Evolutionary conservation across 35 echinoderm and acorn worm species (phyloP), one percentile per base, ranked within the genome.

Genomic region (Apostichopus californicus): DNA sequence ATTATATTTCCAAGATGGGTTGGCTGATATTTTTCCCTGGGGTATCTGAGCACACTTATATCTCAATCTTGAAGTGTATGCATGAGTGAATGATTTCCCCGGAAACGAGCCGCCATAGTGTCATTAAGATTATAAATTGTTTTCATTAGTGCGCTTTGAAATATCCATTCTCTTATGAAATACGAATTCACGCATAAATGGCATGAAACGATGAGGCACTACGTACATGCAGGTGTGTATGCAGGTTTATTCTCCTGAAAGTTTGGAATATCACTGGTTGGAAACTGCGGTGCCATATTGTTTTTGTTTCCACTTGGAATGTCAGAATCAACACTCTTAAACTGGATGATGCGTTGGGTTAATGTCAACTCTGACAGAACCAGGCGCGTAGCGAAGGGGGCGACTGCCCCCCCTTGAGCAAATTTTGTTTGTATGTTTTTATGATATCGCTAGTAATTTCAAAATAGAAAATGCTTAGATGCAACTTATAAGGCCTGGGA

Each of bases 41-140:
- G 71, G 71, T 75, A 75, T 75, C 71, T 75, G 71, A 75, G 71
- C 71, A 75, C 71, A 75, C 71, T 75, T 75, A 75, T 75, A 75
- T 13, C 17, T 75, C 71, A 18, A 75, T 75, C 71, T 20, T 75
- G 71, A 18, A 75, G 71, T 46, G 34, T 75, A 75, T 75, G 71
- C 71, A 75, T 22, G 71, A 75, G 71, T 24, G 71, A 75, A 75
- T 75, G 71, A 75, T 75, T 75, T 75, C 71, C 71, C 71, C 71
- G 71, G 71, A 75, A 75, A 75, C 71, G 71, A 75, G 71, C 71
- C 71, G 18, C 71, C 71, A 75, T 75, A 75, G 71, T 75, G 71
- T 75, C 71, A 75, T 75, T 75, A 75, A 75, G 71, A 75, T 75
- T 75, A 75, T 75, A 75, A 75, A 75, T 75, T 75, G 71, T 75